Evolutionary conservation across 1,140 invertebrate species (phyloP).

Genomic region (Chlorops oryzae): DNA sequence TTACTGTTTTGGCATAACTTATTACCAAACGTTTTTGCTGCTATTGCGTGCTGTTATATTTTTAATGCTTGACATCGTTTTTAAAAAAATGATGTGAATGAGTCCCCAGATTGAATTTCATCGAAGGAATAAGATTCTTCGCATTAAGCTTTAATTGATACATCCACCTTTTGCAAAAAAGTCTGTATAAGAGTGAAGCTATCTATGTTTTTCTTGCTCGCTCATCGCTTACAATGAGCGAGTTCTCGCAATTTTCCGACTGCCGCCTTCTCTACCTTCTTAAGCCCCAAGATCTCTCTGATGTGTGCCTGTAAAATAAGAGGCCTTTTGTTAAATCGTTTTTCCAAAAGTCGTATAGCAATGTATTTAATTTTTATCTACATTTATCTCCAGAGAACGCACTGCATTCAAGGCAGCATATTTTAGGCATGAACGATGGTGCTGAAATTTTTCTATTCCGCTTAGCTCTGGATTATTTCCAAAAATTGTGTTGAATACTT

Average conservation of each 20-base stretch:
- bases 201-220: background rate
- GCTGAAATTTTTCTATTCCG: constrained; percentile 4
- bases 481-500: constrained; percentile 2
- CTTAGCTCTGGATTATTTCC: constrained; percentile 1
- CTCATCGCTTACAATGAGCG: background rate
- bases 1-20: too few relatives aligned
- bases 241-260: background rate
- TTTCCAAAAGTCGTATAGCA: constrained; percentile 1
- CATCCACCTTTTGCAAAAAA: constrained; percentile 1
- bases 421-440: background rate
- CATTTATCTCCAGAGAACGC: background rate
- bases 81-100: constrained; percentile 4
- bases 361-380: background rate
- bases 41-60: background rate
- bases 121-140: background rate
- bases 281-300: too few relatives aligned
- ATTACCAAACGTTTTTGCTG: background rate
- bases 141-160: background rate
- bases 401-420: constrained; percentile 4
- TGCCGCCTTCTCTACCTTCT: too few relatives aligned
- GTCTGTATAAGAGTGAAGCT: background rate
- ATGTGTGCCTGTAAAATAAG: constrained; percentile 12
- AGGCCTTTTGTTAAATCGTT: constrained; percentile 6
- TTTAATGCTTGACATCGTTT: background rate
- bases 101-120: background rate